Conservation (phyloP, 1,140 invertebrate species). For the Antheraea mylitta region DNA sequence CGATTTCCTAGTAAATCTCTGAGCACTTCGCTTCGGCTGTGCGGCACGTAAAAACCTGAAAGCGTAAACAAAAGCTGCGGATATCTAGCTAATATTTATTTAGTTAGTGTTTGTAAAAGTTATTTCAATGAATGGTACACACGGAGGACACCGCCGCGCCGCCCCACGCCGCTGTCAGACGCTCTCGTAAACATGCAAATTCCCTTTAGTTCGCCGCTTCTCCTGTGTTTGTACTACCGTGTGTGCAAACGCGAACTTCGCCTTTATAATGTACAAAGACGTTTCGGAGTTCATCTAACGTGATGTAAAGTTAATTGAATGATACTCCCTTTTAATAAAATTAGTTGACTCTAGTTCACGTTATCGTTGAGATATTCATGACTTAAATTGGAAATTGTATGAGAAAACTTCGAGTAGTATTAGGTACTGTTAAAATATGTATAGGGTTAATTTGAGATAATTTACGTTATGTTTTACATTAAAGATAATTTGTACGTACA, state of each 20-base stretch:
- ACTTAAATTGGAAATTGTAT: not conserved
- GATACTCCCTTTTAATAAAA: conserved; percentile 39
- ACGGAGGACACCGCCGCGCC: conserved; percentile 15
- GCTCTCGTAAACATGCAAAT: conserved; percentile 52
- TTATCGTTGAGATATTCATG: conserved; percentile 15
- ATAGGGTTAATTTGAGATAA: not conserved
- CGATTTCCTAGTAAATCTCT: not conserved
- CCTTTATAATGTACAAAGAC: conserved; percentile 42
- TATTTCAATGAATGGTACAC: conserved; percentile 32
- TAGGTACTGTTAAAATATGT: not conserved
- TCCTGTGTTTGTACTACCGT: conserved; percentile 44
- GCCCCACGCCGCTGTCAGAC: conserved; percentile 20
- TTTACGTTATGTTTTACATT: not conserved
- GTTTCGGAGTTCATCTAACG: conserved; percentile 33
- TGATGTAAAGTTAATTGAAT: conserved; percentile 51
- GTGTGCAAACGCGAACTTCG: conserved; percentile 51
- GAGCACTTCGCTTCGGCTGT: not conserved
- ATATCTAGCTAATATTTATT: conserved; percentile 36
- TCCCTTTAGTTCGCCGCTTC: conserved; percentile 49
- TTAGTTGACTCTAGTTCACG: conserved; percentile 27
- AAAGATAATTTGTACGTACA: not conserved
- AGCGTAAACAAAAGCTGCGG: conserved; percentile 30
- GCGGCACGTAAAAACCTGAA: conserved; percentile 4
- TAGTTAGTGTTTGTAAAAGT: conserved; percentile 39
- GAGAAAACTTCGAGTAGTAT: not conserved